Percentiles rank a stretch among this genome's conserved stretches.
phyloP scores from a whole-genome alignment of 2,888 invertebrate genomes.

The Chrysolina americana region DNA sequence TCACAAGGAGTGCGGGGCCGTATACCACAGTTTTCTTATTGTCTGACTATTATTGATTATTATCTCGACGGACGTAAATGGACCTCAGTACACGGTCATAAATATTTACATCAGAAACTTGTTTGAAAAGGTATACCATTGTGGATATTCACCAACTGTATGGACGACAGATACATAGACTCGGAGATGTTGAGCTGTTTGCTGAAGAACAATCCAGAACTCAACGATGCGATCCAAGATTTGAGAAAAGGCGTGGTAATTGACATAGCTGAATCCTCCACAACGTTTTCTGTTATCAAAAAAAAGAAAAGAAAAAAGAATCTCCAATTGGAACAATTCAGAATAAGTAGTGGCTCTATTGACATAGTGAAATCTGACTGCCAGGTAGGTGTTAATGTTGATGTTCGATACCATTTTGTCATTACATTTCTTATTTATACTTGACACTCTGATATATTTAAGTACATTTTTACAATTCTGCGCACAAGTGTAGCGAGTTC shows the following conservation, averaged over 20 bases:
- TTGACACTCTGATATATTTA: too few species aligned
- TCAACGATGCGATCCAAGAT: conserved; percentile 32
- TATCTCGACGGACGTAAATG: too few species aligned
- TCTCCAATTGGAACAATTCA: neutral
- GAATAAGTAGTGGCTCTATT: neutral
- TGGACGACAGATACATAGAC: conserved; percentile 36
- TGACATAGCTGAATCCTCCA: conserved; percentile 37
- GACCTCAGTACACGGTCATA: too few species aligned
- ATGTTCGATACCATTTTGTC: neutral
- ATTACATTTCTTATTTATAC: too few species aligned
- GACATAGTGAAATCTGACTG: conserved; percentile 4
- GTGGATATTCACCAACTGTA: conserved; percentile 44
- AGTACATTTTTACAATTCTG: too few species aligned
- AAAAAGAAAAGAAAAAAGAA: conserved; percentile 24
- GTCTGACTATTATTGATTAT: too few species aligned
- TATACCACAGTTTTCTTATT: too few species aligned
- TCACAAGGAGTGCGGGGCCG: too few species aligned
- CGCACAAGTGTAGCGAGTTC: too few species aligned
- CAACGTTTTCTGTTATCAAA: conserved; percentile 43
- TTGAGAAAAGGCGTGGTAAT: conserved; percentile 31
- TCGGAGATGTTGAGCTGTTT: conserved; percentile 35
- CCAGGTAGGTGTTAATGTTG: neutral
- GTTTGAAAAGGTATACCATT: conserved; percentile 8
- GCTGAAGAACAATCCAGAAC: conserved; percentile 33
- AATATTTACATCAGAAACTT: too few species aligned